Percentiles rank a stretch among this genome's conserved stretches.
phyloP scores from a whole-genome alignment of 2,888 invertebrate species.

The Tolmerus cingulatus region DNA sequence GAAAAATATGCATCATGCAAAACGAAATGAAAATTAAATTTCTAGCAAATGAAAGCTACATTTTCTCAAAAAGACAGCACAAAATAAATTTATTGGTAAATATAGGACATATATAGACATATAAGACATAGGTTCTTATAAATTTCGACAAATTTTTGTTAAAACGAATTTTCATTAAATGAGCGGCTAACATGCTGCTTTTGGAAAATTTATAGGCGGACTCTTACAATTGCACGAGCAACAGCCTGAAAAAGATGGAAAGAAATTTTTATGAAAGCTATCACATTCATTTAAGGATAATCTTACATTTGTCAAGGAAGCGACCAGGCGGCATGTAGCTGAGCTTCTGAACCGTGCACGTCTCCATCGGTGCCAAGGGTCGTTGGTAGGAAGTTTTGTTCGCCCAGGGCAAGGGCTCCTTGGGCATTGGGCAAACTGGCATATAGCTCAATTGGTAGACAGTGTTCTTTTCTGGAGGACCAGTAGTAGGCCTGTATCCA shows the following conservation, averaged over 20 bases:
- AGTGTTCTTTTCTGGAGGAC: constrained; percentile 64
- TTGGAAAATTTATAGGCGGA: not conserved
- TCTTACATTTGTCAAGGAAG: not conserved
- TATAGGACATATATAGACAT: not conserved
- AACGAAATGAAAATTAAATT: not conserved
- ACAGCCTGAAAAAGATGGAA: not conserved
- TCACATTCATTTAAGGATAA: not conserved
- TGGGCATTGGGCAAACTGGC: constrained; percentile 62
- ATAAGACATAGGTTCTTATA: not conserved
- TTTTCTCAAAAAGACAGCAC: not conserved
- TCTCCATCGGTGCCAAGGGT: constrained; percentile 59
- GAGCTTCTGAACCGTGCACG: constrained; percentile 70
- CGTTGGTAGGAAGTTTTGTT: constrained; percentile 54
- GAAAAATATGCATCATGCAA: too few relatives aligned
- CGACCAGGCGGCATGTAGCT: constrained; percentile 69
- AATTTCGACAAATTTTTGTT: not conserved
- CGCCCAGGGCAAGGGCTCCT: constrained; percentile 59
- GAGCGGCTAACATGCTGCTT: not conserved
- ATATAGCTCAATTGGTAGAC: constrained; percentile 68
- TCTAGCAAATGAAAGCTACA: not conserved
- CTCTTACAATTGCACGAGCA: not conserved
- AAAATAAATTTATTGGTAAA: not conserved
- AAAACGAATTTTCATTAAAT: not conserved
- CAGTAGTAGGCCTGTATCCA: not conserved
- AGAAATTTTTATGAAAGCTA: not conserved